Percentiles rank a stretch among this genome's conserved stretches.
Evolutionary conservation across 2,888 invertebrate species (phyloP).

Genomic region (Ethmia dodecea): DNA sequence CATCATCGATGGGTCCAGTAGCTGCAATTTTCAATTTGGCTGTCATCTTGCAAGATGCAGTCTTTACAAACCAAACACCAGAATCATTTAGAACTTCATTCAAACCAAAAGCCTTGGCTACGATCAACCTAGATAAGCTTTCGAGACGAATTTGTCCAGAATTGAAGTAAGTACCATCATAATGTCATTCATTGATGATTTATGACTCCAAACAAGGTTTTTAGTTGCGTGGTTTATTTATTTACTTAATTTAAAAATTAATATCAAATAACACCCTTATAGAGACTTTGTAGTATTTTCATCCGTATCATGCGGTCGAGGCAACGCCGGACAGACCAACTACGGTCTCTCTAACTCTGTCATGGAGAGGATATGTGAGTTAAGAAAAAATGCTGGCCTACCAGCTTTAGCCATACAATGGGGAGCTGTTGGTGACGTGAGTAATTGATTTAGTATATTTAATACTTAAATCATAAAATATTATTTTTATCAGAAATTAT

Average conservation of each 20-base stretch:
- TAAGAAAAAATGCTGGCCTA: conserved; percentile 80
- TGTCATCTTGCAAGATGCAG: background rate
- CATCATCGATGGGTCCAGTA: background rate
- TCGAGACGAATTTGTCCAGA: background rate
- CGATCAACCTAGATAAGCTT: background rate
- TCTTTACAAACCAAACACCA: background rate
- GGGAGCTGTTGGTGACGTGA: conserved; percentile 95
- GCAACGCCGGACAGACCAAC: conserved; percentile 94
- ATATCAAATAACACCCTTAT: no score
- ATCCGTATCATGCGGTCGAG: conserved; percentile 94
- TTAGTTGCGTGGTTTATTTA: no score
- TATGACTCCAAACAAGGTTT: no score
- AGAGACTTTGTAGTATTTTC: conserved; percentile 94
- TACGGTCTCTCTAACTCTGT: conserved; percentile 94
- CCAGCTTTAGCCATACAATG: conserved; percentile 93
- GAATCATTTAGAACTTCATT: background rate
- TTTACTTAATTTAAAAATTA: no score
- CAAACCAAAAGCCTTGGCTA: background rate
- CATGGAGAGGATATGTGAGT: conserved; percentile 92
- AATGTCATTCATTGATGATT: no score
- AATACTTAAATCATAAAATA: no score
- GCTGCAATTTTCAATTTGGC: background rate
- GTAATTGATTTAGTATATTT: no score
- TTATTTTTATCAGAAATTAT: no score
- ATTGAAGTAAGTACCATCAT: background rate